Evolutionary conservation across 1,140 invertebrate genomes (phyloP), one percentile per base, ranked within the genome.

Genomic region (Drosophila takahashii): DNA sequence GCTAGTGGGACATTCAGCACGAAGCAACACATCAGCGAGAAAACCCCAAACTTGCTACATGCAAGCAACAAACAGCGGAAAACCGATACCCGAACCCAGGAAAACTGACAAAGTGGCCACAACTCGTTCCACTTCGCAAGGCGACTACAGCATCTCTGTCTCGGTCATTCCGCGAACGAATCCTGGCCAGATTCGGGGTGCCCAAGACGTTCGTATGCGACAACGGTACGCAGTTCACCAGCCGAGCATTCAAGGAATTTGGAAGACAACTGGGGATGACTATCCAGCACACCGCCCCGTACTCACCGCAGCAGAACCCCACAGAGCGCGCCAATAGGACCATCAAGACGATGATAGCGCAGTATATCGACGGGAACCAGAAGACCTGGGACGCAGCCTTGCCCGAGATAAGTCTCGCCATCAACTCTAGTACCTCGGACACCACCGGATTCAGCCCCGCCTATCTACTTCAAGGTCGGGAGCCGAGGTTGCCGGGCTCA

Each of bases 301-400:
- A 34, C 10, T 34, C 32, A 10, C 44, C 44, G 4, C 61, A 29
- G n/a, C 15, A 45, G n/a, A 52, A 51, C 13, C 45, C 65, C 4
- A 69, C 39, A 10, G 52, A 65, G 22, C 18, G 61, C 9, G 44
- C 53, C 2, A 66, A 57, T 26, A n/a, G 62, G 22, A 50, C 52
- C 3, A 22, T 66, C 2, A 57, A 66, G 37, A 66, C 53, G 3
- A 66, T 57, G 53, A 64, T 64, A 1, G 37, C 51, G 29, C 51
- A 64, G 29, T 64, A 53, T 18, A 22, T 47, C 1, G 29, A 41
- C 0, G 4, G 16, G 5, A 16, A 16, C 16, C 51, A 64, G 29
- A 39, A 13, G 9, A 26, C 36, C 2, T 54, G 41, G 56, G 41
- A 69, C n/a, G 18, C 34, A 8, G 18, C 45, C 1, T 5, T 69